Evolutionary conservation across 2,797 vertebrate genomes (phyloP), one percentile per base, ranked within the genome.

Genomic region (Neosilurus mollespiculum): DNA sequence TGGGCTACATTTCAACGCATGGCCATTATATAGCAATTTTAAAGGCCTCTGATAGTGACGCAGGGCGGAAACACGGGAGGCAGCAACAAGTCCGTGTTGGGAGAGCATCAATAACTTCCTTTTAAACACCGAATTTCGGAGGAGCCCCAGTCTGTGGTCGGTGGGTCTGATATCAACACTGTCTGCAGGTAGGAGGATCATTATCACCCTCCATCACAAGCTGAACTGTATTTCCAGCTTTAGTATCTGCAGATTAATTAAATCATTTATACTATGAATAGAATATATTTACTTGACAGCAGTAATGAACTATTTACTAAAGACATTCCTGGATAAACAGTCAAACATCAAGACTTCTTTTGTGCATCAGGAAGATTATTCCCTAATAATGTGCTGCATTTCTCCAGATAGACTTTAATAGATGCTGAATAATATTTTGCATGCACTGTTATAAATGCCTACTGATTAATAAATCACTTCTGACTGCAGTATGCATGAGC

Each of bases 91-190:
- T 69, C 54, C 18, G 14, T 43, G 24, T 15, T 34, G 18, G 72
- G 24, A 54, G 43, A 77, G 54, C 72, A 70, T 75, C 78, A 59
- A 15, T 37, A 53, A 65, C 66, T 73, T 80, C 37, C 18, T 22
- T 75, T 62, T 62, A 56, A 62, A 54, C 18, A 49, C 9, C 7
- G 43, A 34, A 37, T 75, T 65, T 66, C 14, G 15, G 43, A 69
- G 53, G 69, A 58, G 20, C 53, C 20, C 51, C 10, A 7, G 34
- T 12, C 10, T 11, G n/a, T 12, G 20, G 1, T 51, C 26, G 2
- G 10, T 54, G 54, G 76, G 24, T 12, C 56, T 62, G 58, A 34
- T n/a, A 20, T 4, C 64, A 16, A 3, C 20, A 0, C 69, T 37
- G 37, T 0, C 78, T 37, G 37, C 79, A 84, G 78, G 83, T 84